Evolutionary conservation across 2,113 vertebrate species (phyloP).

Genomic region (Campylomormyrus numenius): DNA sequence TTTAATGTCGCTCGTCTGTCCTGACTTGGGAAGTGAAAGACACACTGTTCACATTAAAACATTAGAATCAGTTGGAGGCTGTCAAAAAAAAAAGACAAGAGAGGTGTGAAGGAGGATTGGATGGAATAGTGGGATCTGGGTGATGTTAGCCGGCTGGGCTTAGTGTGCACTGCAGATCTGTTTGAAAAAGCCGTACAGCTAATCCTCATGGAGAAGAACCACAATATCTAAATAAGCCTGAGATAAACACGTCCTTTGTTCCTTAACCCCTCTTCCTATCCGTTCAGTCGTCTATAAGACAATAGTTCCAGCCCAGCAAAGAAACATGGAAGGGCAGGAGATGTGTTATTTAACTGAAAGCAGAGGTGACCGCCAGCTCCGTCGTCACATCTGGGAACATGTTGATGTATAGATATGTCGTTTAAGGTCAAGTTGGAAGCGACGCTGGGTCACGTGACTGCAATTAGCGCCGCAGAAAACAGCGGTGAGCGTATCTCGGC

Average conservation of each 20-base stretch:
- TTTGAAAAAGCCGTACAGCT: not conserved
- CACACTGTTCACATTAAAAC: not conserved
- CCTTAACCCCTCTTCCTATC: not conserved
- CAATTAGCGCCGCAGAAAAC: not conserved
- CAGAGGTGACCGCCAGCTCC: constrained; percentile 38
- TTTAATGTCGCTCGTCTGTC: not conserved
- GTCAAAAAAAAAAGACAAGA: not conserved
- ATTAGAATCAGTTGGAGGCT: not conserved
- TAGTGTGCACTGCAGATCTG: not conserved
- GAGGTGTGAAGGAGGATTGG: not conserved
- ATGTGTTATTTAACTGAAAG: not conserved
- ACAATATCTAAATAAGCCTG: not conserved
- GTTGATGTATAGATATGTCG: constrained; percentile 39
- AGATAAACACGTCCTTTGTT: not conserved
- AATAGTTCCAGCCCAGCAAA: not conserved
- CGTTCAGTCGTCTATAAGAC: too few species aligned
- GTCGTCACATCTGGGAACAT: constrained; percentile 43
- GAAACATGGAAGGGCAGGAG: not conserved
- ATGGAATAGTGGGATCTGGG: not conserved
- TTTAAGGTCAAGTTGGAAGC: constrained; percentile 31
- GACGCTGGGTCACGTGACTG: not conserved
- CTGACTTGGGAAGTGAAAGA: not conserved
- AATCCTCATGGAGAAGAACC: not conserved
- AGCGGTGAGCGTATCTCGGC: not conserved
- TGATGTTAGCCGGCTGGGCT: not conserved